Conservation (phyloP, 2,113 vertebrate species). For the Otocyon megalotis region DNA sequence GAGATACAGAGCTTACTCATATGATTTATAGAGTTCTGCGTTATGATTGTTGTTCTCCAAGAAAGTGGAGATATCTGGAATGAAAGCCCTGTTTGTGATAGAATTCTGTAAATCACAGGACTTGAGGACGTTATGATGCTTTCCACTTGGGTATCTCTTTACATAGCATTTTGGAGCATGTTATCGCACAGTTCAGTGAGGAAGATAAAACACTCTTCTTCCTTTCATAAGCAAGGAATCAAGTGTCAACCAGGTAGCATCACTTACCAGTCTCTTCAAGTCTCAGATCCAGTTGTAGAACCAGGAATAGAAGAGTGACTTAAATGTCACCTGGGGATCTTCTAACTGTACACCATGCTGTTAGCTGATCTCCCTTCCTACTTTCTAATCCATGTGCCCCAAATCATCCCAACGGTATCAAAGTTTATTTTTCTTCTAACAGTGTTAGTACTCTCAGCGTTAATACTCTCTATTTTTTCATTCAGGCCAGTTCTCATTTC, state of each 20-base stretch:
- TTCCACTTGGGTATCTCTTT: neutral
- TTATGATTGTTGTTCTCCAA: neutral
- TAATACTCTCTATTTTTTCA: neutral
- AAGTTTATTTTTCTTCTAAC: neutral
- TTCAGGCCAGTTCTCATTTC: neutral
- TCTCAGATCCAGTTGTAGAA: neutral
- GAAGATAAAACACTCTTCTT: neutral
- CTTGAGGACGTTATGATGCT: neutral
- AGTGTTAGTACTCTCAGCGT: neutral
- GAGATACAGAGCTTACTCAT: neutral
- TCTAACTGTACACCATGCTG: neutral
- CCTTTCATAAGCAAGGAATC: neutral
- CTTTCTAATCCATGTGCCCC: neutral
- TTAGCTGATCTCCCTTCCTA: neutral
- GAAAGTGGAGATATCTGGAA: neutral
- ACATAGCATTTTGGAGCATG: neutral
- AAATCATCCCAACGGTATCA: neutral
- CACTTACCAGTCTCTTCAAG: neutral
- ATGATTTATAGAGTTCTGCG: neutral
- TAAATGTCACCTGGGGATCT: neutral
- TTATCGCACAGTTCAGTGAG: neutral
- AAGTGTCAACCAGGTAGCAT: neutral
- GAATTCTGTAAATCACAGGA: neutral
- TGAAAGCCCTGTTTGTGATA: neutral
- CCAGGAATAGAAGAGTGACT: neutral